These are phyloP conservation scores for Pogonognathellus flavescens DNA, from an alignment of 1,140 invertebrate genomes.

Conservation along the genomic window DNA sequence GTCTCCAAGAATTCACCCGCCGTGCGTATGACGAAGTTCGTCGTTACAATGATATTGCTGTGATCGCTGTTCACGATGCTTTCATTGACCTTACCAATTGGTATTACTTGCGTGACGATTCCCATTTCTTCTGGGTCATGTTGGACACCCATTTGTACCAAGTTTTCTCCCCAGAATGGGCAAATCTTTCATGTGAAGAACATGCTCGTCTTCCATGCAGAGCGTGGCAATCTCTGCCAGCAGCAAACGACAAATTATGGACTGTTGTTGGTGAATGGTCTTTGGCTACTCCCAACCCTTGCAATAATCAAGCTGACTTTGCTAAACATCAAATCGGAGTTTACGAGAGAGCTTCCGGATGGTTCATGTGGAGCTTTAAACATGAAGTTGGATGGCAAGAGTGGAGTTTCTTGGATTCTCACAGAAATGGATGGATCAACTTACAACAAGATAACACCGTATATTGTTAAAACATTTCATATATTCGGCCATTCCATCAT, in stretches of 20 bases:
- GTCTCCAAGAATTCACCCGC: slow-evolving; percentile 57
- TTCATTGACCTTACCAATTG: slow-evolving; percentile 62
- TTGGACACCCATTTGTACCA: slow-evolving; percentile 65
- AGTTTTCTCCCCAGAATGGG: slow-evolving; percentile 54
- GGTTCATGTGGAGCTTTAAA: slow-evolving; percentile 64
- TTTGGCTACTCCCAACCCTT: slow-evolving; percentile 54
- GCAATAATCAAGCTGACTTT: slow-evolving; percentile 58
- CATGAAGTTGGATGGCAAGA: slow-evolving; percentile 57
- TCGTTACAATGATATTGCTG: slow-evolving; percentile 46
- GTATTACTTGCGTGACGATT: slow-evolving; percentile 66
- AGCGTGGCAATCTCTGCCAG: slow-evolving; percentile 10
- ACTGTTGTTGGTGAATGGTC: slow-evolving; percentile 66
- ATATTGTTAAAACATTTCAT: neutral
- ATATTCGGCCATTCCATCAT: too few species aligned
- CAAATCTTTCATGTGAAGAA: slow-evolving; percentile 51
- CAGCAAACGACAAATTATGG: slow-evolving; percentile 63
- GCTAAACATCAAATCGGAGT: slow-evolving; percentile 63
- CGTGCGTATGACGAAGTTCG: slow-evolving; percentile 59
- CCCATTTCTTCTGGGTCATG: slow-evolving; percentile 64
- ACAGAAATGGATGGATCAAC: slow-evolving; percentile 55
- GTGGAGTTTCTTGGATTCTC: slow-evolving; percentile 54
- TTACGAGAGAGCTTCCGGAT: slow-evolving; percentile 53
- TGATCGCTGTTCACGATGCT: slow-evolving; percentile 64
- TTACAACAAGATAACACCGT: neutral
- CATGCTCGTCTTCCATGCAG: slow-evolving; percentile 56